These are phyloP conservation scores for Nesometra sesokonis DNA, from an alignment of 35 echinoderm and acorn worm species.

Conservation along the genomic window DNA sequence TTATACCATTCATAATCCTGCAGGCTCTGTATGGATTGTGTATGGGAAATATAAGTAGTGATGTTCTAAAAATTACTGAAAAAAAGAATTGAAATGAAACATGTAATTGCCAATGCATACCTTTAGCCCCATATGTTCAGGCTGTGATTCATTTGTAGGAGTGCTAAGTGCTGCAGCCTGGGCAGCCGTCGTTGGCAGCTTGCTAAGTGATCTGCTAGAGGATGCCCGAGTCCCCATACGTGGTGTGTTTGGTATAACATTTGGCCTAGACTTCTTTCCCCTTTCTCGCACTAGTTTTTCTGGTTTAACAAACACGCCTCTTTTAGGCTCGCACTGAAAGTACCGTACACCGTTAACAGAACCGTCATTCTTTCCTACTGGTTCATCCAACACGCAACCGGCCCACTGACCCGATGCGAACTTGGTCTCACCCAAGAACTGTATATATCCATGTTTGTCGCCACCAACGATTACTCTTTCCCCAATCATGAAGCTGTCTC, in stretches of 20 bases:
- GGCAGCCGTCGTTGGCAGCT: constrained; percentile 23
- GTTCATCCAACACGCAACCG: constrained; percentile 74
- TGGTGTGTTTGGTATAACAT: constrained; percentile 56
- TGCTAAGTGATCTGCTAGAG: constrained; percentile 52
- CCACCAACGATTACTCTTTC: constrained; percentile 85
- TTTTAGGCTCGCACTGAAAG: constrained; percentile 96
- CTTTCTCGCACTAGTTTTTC: constrained; percentile 81
- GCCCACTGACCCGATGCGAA: constrained; percentile 92
- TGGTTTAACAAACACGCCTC: constrained; percentile 78
- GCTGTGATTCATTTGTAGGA: background rate
- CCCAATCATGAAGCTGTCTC: constrained; percentile 67
- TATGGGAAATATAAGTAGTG: too few species aligned
- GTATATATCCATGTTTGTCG: constrained; percentile 86
- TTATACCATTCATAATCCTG: too few species aligned
- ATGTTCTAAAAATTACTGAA: too few species aligned
- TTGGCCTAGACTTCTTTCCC: constrained; percentile 49
- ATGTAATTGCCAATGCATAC: constrained; percentile 5
- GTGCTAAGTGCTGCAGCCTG: background rate
- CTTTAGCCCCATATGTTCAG: constrained; percentile 56
- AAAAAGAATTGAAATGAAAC: too few species aligned
- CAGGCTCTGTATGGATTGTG: too few species aligned
- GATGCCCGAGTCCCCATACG: constrained; percentile 83
- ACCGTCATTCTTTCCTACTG: constrained; percentile 93
- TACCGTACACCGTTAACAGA: constrained; percentile 88
- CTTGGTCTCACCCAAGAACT: constrained; percentile 80